These are phyloP conservation scores for Homarus americanus DNA, from an alignment of 1,140 invertebrate species.

Conservation along the genomic window DNA sequence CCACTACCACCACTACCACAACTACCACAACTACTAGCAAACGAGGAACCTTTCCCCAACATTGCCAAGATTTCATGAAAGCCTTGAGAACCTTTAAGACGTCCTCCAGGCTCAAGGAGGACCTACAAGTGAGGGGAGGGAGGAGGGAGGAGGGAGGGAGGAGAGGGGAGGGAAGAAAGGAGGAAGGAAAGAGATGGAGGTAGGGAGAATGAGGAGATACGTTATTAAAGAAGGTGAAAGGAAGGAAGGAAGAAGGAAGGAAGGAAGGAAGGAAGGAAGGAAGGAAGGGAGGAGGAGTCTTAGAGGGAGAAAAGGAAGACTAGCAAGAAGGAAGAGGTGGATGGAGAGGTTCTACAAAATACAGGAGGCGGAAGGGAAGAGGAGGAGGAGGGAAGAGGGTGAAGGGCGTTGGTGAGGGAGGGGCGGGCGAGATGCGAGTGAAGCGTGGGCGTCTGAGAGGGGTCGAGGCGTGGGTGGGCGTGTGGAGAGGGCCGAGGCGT, in stretches of 20 bases:
- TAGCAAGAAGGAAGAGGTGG: background rate
- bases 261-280: background rate
- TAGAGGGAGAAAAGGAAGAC: background rate
- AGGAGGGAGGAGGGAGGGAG: background rate
- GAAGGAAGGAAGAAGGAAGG: background rate
- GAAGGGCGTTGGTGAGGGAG: too few species aligned
- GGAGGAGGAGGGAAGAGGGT: slow-evolving; percentile 19
- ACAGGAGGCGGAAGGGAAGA: background rate
- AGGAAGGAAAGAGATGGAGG: too few species aligned
- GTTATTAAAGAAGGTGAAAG: background rate
- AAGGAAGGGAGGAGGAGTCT: too few species aligned
- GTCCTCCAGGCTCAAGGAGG: too few species aligned
- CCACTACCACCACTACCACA: too few species aligned
- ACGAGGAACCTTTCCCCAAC: too few species aligned
- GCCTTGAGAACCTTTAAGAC: too few species aligned
- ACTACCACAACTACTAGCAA: too few species aligned
- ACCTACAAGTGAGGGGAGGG: too few species aligned
- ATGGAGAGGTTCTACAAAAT: background rate
- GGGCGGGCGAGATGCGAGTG: background rate
- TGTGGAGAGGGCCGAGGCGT: background rate
- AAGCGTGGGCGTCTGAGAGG: background rate
- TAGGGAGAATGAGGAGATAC: too few species aligned
- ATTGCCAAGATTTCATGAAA: too few species aligned
- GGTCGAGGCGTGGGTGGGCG: background rate
- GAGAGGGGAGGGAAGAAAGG: too few species aligned